Conservation (phyloP, 2,888 invertebrate species). For the Drosophila anomalata region DNA sequence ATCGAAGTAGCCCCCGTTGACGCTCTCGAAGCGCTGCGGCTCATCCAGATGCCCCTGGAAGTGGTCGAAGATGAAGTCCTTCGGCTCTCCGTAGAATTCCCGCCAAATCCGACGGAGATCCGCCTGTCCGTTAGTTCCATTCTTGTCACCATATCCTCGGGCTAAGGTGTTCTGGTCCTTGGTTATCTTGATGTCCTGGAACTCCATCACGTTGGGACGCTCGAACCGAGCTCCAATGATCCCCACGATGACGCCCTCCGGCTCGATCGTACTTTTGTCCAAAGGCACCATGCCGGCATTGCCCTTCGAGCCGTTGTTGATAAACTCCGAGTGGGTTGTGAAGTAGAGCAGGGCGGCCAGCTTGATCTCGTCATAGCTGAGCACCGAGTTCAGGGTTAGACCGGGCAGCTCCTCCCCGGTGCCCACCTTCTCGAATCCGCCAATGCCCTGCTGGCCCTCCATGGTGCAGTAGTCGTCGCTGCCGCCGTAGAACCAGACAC, state of each 20-base stretch:
- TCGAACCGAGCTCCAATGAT: constrained; percentile 84
- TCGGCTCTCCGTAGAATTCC: constrained; percentile 69
- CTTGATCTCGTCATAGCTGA: constrained; percentile 87
- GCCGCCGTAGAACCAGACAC: constrained; percentile 84
- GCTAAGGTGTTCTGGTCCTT: constrained; percentile 84
- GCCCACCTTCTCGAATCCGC: constrained; percentile 85
- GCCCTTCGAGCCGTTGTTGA: constrained; percentile 85
- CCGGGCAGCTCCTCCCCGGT: constrained; percentile 84
- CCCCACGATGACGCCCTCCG: constrained; percentile 85
- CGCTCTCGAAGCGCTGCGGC: constrained; percentile 61
- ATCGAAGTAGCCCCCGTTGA: constrained; percentile 69
- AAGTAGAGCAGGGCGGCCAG: constrained; percentile 85
- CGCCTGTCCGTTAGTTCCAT: constrained; percentile 4
- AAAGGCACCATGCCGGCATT: constrained; percentile 84
- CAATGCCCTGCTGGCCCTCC: constrained; percentile 82
- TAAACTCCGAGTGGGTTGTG: constrained; percentile 85
- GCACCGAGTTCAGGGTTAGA: constrained; percentile 84
- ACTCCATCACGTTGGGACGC: constrained; percentile 85
- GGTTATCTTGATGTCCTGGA: constrained; percentile 84
- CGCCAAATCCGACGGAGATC: constrained; percentile 78
- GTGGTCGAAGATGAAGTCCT: constrained; percentile 64
- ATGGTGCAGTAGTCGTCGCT: constrained; percentile 84
- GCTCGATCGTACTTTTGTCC: constrained; percentile 83
- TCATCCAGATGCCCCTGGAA: constrained; percentile 27
- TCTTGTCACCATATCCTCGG: constrained; percentile 83